Base-by-base conservation (phyloP, 2,888 invertebrate genomes). In the Conops quadrifasciatus region DNA sequence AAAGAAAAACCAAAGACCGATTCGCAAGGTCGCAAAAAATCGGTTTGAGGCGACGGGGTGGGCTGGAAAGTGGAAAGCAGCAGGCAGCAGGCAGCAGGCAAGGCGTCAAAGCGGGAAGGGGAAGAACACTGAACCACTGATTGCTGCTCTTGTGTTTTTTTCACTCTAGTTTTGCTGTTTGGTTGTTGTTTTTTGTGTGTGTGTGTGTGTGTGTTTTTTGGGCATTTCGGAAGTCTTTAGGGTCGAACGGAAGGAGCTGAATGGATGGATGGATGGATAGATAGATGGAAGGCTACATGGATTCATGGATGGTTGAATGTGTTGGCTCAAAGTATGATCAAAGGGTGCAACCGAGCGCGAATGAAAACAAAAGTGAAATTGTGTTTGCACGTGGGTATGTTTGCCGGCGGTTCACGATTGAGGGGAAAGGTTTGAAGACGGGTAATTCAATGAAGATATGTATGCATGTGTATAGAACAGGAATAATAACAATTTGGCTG, bases 291-390 rank as follows among this genome's bases (percentile, higher is more conserved):
- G 36, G 36, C 4, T 36, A 36, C 9, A 36, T 36, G 36, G 36
- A 36, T 36, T 36, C 36, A 36, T 36, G 36, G 36, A 36, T 36
- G 36, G 30, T 43, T 60, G 59, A 21, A 49, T 60, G 58, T 67
- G 67, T 68, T 65, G 59, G 64, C 30, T 19, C 11, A 36, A 9
- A 9, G 36, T 36, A 36, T 68, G 67, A 67, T 73, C 66, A 73
- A 73, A 73, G 73, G 70, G 73, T 72, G 73, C 71, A 72, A 53
- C 64, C 56, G 59, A 67, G 53, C 62, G 69, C 66, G 49, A 60
- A 63, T 58, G 70, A 67, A 67, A 67, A 65, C 47, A 70, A 45
- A 28, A 68, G 60, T 68, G 62, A 68, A 62, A 24, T 36, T 4
- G 36, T 36, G 9, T 36, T 36, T 36, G 36, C 36, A 36, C 36